Base-by-base conservation (phyloP, 2,888 invertebrate species). In the Nezara viridula region DNA sequence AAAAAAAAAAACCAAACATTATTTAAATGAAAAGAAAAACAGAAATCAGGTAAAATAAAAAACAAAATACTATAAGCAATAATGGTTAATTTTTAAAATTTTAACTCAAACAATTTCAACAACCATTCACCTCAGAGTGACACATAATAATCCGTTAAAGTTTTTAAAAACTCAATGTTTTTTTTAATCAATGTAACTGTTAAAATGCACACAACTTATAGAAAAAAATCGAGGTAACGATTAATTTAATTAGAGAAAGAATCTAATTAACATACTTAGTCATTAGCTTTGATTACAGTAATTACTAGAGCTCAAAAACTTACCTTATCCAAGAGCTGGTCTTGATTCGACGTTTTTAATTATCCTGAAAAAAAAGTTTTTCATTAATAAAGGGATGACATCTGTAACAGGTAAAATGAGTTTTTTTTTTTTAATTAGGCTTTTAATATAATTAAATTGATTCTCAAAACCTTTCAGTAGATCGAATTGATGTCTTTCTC, bases 341-440 rank as follows among this genome's bases (percentile, higher is more conserved):
- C 66, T 66, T 9, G 66, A 66, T 66, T 66, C 32, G 66, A 32
- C 66, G 32, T 66, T 66, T 60, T 32, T 32, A 32, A 32, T 32
- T 66, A 66, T 66, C 66, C 66, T 66, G 66, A 32, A 66, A 66
- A 66, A 60, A 66, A 66, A 66, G 19, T 60, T 14, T 27, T 16
- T 60, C 60, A 60, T 60, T 60, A 60, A 60, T 60, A 60, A 6
- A 27, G 52, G 19, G 10, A 44, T 44, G 52, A 55, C 52, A n/a
- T 55, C 52, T 55, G 52, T 55, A 6, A 9, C 24, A 55, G n/a
- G 52, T 55, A 24, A 55, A n/a, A n/a, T 9, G 52, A 55, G n/a
- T n/a, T n/a, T n/a, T 19, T 19, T 55, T 55, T 55, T 55, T 55
- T 7, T 55, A 55, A 55, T 55, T n/a, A 55, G n/a, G 52, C 7